A percentile compares a stretch with the other conserved stretches of the same genome.
Evolutionary conservation across 1,140 invertebrate species (phyloP).

Genomic region (Zophobas morio): DNA sequence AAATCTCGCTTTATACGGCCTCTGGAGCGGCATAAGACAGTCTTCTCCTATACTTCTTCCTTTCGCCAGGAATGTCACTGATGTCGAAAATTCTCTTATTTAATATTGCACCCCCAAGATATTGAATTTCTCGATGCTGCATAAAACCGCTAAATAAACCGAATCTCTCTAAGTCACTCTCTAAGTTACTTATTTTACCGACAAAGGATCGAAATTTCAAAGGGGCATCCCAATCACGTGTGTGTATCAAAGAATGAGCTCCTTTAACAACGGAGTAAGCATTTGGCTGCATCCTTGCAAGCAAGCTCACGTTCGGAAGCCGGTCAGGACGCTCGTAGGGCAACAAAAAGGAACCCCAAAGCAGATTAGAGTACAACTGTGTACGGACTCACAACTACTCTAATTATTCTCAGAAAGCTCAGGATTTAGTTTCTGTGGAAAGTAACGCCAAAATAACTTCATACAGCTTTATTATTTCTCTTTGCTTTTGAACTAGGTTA

Average conservation of each 20-base stretch:
- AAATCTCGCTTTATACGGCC: conserved; percentile 55
- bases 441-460: background rate
- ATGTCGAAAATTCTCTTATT: conserved; percentile 44
- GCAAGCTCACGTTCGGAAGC: conserved; percentile 45
- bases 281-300: conserved; percentile 45
- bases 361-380: conserved; percentile 49
- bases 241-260: conserved; percentile 39
- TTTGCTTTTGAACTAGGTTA: too few relatives aligned
- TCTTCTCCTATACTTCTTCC: conserved; percentile 41
- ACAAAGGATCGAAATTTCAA: conserved; percentile 43
- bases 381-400: conserved; percentile 47
- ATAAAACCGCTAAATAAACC: conserved; percentile 42
- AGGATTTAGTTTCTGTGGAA: background rate
- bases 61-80: conserved; percentile 42
- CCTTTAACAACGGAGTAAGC: conserved; percentile 27
- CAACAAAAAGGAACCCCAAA: conserved; percentile 45
- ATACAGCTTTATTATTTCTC: background rate
- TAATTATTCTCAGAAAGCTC: conserved; percentile 18
- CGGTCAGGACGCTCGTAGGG: conserved; percentile 14
- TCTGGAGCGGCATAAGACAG: conserved; percentile 48
- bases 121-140: conserved; percentile 39
- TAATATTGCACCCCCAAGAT: conserved; percentile 35
- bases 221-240: conserved; percentile 33
- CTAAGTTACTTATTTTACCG: conserved; percentile 34
- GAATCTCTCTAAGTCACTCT: conserved; percentile 41